These are phyloP conservation scores for Romanogobio albipinnatus DNA, from an alignment of 2,113 vertebrate species.

Conservation along the genomic window DNA sequence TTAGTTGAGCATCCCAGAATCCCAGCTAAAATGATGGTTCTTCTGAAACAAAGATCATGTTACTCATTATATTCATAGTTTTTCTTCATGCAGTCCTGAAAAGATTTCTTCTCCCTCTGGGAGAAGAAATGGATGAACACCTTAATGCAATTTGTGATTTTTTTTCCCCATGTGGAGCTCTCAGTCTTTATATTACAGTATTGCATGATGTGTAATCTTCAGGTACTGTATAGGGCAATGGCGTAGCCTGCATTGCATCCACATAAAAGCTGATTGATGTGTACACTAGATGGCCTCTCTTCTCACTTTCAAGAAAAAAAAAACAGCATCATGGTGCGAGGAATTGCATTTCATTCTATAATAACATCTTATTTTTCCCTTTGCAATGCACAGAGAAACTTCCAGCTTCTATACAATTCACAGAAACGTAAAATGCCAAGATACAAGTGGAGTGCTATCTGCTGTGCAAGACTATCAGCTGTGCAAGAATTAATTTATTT, in stretches of 20 bases:
- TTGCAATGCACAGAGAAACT: slow-evolving; percentile 48
- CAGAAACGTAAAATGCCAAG: slow-evolving; percentile 38
- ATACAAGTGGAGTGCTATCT: slow-evolving; percentile 32
- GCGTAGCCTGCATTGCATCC: slow-evolving; percentile 52
- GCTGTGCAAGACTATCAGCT: background rate
- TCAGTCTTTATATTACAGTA: slow-evolving; percentile 64
- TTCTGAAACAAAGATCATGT: background rate
- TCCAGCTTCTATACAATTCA: slow-evolving; percentile 48
- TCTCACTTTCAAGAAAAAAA: slow-evolving; percentile 60
- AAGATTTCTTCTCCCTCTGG: background rate
- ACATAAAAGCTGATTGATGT: slow-evolving; percentile 60
- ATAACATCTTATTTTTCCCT: slow-evolving; percentile 60
- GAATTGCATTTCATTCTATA: slow-evolving; percentile 65
- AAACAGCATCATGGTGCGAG: slow-evolving; percentile 64
- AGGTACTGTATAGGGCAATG: slow-evolving; percentile 37
- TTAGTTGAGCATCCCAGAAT: background rate
- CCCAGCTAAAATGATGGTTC: background rate
- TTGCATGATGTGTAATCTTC: slow-evolving; percentile 68
- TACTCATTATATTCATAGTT: background rate
- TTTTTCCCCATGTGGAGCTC: slow-evolving; percentile 27
- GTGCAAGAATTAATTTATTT: slow-evolving; percentile 13
- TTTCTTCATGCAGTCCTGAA: background rate
- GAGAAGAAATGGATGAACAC: slow-evolving; percentile 65
- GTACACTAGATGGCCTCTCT: slow-evolving; percentile 41
- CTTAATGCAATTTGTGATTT: slow-evolving; percentile 49